Evolutionary conservation across 2,797 vertebrate genomes (phyloP).

Genomic region (Stomatorhinus walkeri): DNA sequence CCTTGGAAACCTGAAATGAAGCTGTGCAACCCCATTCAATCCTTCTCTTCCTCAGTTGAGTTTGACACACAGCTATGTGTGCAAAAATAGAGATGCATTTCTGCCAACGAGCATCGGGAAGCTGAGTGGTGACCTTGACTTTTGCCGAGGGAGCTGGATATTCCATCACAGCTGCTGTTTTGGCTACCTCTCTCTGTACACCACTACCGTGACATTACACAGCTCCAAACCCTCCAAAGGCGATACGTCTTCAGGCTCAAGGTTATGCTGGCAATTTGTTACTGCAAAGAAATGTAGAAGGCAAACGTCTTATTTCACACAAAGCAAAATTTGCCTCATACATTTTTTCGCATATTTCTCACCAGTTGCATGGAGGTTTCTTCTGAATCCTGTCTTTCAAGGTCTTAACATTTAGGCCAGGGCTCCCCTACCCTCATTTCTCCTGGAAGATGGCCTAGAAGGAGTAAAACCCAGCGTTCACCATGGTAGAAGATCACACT

Average conservation of each 20-base stretch:
- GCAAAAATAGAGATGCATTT: constrained; percentile 8
- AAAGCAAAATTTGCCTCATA: background rate
- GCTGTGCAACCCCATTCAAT: background rate
- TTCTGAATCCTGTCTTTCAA: background rate
- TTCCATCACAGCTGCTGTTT: constrained; percentile 5
- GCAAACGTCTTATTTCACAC: background rate
- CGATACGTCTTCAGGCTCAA: background rate
- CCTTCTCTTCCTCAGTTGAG: constrained; percentile 27
- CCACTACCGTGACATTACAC: background rate
- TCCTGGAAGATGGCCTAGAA: background rate
- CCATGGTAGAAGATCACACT: background rate
- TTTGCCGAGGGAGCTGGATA: background rate
- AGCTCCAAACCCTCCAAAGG: background rate
- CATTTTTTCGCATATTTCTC: background rate
- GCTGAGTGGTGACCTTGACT: constrained; percentile 13
- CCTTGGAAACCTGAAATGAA: background rate
- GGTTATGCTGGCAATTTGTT: background rate
- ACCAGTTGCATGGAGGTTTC: background rate
- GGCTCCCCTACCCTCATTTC: background rate
- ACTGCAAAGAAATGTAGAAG: background rate
- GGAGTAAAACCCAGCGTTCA: background rate
- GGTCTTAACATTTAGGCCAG: background rate
- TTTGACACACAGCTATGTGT: constrained; percentile 13
- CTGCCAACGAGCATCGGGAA: background rate
- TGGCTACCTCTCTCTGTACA: background rate